Evolutionary conservation across 2,113 vertebrate species (phyloP), one percentile per base, ranked within the genome.

Genomic region (Antigone vipio): DNA sequence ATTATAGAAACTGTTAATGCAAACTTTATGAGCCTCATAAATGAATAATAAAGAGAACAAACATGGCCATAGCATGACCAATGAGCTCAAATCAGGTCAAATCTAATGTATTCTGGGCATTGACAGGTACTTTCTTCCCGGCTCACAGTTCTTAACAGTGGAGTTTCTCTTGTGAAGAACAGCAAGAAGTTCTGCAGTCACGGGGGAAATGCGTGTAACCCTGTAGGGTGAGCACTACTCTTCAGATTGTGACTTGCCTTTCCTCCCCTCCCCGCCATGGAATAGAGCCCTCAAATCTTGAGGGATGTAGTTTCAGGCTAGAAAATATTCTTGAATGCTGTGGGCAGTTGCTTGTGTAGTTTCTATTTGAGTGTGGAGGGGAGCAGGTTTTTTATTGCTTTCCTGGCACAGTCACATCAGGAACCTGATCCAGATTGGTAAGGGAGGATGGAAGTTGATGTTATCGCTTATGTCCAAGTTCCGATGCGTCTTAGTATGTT

Each of bases 401-500:
- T 93, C 75, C 83, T 95, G 94, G 91, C 83, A 62, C 16, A 0
- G 26, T 74, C 12, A 5, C 27, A 12, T 34, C 59, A 47, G 88
- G 72, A 95, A 86, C 79, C 76, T 15, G 68, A 77, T 59, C 72
- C 85, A 9, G 16, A 9, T 35, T 35, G 59, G 21, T 52, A 40
- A 53, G 72, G 58, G 26, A 69, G 50, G 63, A 2, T 67, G 86
- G 11, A 81, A 77, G 76, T 8, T 45, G 84, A 63, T 77, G 4
- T 3, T 42, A 20, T 50, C 68, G 10, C 74, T 63, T 7, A 3
- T 8, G 47, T 49, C 79, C 26, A 20, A 47, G 76, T 71, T 91
- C 42, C 84, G 6, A 0, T 40, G 22, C 26, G 42, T 38, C 52
- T 38, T 7, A 6, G 1, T 4, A 3, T 15, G 32, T 12, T 64